Conservation (phyloP, 2,888 invertebrate genomes). For the Euproctis similis region DNA sequence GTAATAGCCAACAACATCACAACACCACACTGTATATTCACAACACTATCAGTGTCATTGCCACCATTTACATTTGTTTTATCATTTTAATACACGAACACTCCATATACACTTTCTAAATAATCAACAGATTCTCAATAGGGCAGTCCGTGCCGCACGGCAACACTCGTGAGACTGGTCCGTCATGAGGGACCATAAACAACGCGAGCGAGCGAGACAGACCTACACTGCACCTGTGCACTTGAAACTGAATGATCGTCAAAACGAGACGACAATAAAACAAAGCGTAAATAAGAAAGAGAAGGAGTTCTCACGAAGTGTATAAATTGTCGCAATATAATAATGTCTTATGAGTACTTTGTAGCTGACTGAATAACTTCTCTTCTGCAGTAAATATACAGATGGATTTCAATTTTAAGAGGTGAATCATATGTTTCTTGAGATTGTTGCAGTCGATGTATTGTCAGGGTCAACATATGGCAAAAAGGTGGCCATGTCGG, state of each 20-base stretch:
- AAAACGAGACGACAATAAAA: slow-evolving; percentile 57
- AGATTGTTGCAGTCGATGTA: slow-evolving; percentile 36
- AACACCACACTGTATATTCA: too few species aligned
- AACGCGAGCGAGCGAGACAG: slow-evolving; percentile 52
- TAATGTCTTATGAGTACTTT: slow-evolving; percentile 32
- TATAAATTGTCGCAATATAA: slow-evolving; percentile 8
- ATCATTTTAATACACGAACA: slow-evolving; percentile 23
- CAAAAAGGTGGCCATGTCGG: slow-evolving; percentile 49
- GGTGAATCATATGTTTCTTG: slow-evolving; percentile 14
- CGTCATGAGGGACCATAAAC: slow-evolving; percentile 35
- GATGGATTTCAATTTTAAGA: slow-evolving; percentile 7
- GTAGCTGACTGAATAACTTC: slow-evolving; percentile 15
- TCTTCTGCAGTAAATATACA: slow-evolving; percentile 10
- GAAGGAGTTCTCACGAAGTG: slow-evolving; percentile 37
- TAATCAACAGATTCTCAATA: slow-evolving; percentile 8
- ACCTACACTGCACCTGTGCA: slow-evolving; percentile 64
- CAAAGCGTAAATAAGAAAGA: slow-evolving; percentile 50
- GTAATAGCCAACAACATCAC: slow-evolving; percentile 30
- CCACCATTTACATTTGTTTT: slow-evolving; percentile 22
- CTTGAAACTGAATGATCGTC: slow-evolving; percentile 59
- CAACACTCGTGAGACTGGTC: slow-evolving; percentile 48
- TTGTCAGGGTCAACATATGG: slow-evolving; percentile 73
- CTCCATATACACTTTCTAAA: slow-evolving; percentile 44
- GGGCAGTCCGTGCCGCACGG: slow-evolving; percentile 34
- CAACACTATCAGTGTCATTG: too few species aligned